Evolutionary conservation across 2,888 invertebrate species (phyloP).

Genomic region (Timema cristinae): DNA sequence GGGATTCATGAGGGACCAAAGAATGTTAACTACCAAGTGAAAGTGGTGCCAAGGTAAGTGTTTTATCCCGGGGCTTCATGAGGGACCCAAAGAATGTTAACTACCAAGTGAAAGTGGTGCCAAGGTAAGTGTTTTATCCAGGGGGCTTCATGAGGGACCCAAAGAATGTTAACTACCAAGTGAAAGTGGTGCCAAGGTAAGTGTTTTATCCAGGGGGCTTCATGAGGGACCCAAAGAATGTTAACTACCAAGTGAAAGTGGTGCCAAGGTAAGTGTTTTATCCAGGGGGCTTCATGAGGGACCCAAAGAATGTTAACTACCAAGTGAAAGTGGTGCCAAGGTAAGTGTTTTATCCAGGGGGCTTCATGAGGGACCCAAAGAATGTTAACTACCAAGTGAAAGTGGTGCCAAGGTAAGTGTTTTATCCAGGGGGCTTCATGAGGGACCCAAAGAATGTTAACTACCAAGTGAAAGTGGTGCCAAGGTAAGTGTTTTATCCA

Average conservation of each 20-base stretch:
- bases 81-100: conserved; percentile 58
- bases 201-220: conserved; percentile 38
- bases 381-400: conserved; percentile 64
- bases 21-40: conserved; percentile 62
- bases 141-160: conserved; percentile 51
- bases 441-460: conserved; percentile 58
- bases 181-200: conserved; percentile 69
- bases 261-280: conserved; percentile 58
- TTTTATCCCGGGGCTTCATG: conserved; percentile 41
- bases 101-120: conserved; percentile 66
- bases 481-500: conserved; percentile 49
- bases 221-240: conserved; percentile 54
- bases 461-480: conserved; percentile 66
- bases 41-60: conserved; percentile 63
- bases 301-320: conserved; percentile 59
- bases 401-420: conserved; percentile 61
- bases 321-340: conserved; percentile 71
- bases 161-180: conserved; percentile 58
- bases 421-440: conserved; percentile 41
- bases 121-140: conserved; percentile 49
- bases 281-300: conserved; percentile 45
- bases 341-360: conserved; percentile 37
- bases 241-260: conserved; percentile 64
- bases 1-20: conserved; percentile 51
- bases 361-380: conserved; percentile 53